Evolutionary conservation across 2,888 invertebrate genomes (phyloP).

Genomic region (Pseudococcus longispinus): DNA sequence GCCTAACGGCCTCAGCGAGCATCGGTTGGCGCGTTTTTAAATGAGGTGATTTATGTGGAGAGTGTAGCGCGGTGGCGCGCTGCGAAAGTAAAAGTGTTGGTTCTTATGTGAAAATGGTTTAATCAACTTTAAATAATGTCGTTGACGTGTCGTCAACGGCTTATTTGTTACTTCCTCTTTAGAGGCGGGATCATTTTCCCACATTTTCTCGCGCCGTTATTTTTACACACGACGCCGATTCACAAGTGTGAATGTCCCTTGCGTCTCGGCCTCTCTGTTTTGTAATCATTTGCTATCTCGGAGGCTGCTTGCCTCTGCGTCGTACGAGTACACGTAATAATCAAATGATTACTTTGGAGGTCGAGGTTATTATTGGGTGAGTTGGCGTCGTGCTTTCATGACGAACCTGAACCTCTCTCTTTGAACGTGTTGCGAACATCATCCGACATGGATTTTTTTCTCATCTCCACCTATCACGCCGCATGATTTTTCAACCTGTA

Average conservation of each 20-base stretch:
- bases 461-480: not conserved
- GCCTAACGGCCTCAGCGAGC: not conserved
- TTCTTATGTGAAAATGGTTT: constrained; percentile 43
- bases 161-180: constrained; percentile 44
- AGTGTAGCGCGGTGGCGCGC: not conserved
- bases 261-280: not conserved
- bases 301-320: not conserved
- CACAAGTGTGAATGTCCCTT: constrained; percentile 3
- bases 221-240: constrained; percentile 25
- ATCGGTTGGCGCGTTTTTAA: not conserved
- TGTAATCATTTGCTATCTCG: not conserved
- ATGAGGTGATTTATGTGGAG: not conserved
- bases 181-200: constrained; percentile 26
- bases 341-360: constrained; percentile 24
- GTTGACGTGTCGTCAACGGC: constrained; percentile 28
- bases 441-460: not conserved
- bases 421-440: not conserved
- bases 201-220: constrained; percentile 19
- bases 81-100: constrained; percentile 43
- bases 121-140: constrained; percentile 40
- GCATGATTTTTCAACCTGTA: too few species aligned
- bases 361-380: constrained; percentile 22
- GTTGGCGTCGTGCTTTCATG: not conserved
- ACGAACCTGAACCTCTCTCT: not conserved
- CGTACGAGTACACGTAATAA: not conserved